Conservation (phyloP, 2,113 vertebrate genomes). For the Elanus axillaris region DNA sequence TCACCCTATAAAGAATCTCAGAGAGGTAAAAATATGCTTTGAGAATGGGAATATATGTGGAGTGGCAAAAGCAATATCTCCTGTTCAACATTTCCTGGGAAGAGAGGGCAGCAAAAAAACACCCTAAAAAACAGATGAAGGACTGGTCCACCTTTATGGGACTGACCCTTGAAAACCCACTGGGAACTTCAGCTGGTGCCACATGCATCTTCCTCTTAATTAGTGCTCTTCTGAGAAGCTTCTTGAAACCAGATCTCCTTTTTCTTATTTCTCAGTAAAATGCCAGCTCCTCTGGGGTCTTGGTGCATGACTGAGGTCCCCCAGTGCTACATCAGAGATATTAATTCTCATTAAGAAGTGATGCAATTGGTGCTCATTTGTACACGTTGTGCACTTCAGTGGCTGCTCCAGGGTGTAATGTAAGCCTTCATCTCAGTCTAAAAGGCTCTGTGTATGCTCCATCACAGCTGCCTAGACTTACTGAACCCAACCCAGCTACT, state of each 20-base stretch:
- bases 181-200: neutral
- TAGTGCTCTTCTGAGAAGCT: neutral
- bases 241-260: neutral
- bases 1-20: neutral
- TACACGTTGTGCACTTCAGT: neutral
- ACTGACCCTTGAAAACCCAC: neutral
- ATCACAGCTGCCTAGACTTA: neutral
- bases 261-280: neutral
- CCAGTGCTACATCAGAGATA: neutral
- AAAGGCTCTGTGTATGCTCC: neutral
- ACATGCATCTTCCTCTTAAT: constrained; percentile 9
- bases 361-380: neutral
- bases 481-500: neutral
- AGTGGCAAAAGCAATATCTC: neutral
- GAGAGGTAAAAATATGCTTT: neutral
- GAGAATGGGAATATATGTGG: neutral
- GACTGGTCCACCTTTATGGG: neutral
- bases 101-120: neutral
- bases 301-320: neutral
- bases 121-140: neutral
- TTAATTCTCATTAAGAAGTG: constrained; percentile 40
- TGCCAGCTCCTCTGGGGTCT: neutral
- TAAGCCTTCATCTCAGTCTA: neutral
- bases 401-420: neutral
- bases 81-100: neutral